These are phyloP conservation scores for Bombus ignitus DNA, from an alignment of 1,140 invertebrate species.

Conservation along the genomic window DNA sequence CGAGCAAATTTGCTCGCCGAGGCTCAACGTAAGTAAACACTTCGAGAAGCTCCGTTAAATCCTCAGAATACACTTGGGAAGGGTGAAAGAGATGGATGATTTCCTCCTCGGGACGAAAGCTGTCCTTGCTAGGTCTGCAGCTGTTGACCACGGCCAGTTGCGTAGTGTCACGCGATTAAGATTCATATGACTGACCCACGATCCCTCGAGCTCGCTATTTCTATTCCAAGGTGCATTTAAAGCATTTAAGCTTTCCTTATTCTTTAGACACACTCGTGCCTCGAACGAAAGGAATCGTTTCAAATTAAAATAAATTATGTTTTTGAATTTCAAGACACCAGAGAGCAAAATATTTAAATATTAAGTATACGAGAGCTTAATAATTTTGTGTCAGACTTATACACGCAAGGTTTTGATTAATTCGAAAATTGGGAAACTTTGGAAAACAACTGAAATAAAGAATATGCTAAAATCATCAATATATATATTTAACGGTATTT, in stretches of 20 bases:
- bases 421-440: no score
- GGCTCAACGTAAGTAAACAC: slow-evolving; percentile 58
- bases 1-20: slow-evolving; percentile 64
- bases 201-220: background rate
- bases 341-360: background rate
- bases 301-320: background rate
- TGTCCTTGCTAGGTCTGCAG: background rate
- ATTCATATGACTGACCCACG: slow-evolving; percentile 19
- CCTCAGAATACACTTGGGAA: slow-evolving; percentile 65
- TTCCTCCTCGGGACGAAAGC: slow-evolving; percentile 25
- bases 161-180: slow-evolving; percentile 19
- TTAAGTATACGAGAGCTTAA: background rate
- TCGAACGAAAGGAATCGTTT: background rate
- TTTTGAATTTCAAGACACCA: background rate
- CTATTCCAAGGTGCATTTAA: no score
- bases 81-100: slow-evolving; percentile 53
- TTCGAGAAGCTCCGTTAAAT: slow-evolving; percentile 64
- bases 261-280: background rate
- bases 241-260: background rate
- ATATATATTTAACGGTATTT: no score
- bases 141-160: slow-evolving; percentile 56
- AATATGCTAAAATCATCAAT: no score
- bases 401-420: no score
- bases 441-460: no score
- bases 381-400: background rate